Base-by-base conservation (phyloP, 2,797 vertebrate species). In the Enteromius treurensis region DNA sequence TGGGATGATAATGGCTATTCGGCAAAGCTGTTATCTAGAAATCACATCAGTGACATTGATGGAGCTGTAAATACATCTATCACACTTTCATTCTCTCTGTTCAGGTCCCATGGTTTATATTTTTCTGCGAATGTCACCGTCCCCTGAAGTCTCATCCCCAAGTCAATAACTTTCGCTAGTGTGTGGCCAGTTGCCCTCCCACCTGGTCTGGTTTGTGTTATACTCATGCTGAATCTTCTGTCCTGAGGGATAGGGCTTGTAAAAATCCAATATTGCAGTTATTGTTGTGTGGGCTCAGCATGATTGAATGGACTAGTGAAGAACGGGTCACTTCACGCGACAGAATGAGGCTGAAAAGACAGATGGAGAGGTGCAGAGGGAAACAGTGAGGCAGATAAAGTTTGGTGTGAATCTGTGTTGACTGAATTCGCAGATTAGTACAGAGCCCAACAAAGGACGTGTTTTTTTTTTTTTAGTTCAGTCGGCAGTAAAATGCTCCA, bases 191-290 rank as follows among this genome's bases (percentile, higher is more conserved):
- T 83, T 71, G 79, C 74, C 85, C 80, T 85, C 80, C 73, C 83
- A 86, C 85, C 85, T 78, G 73, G 64, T 83, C 83, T 80, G 80
- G 80, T 84, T 82, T 83, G 83, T 64, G 80, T 79, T 80, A 80
- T 86, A 81, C 77, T 83, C 71, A 53, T 64, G 74, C 81, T 80
- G 82, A 84, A 79, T 73, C 82, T 82, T 69, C 76, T 80, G 60
- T 88, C 87, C 85, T 82, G 65, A 67, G 86, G 68, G 83, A 86
- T 77, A 85, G 81, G 78, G 76, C 81, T 85, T 47, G 60, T 60
- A 73, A 85, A 86, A 88, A 89, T 88, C 85, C 86, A 89, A 89
- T 89, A 86, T 88, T 85, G 83, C 62, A 73, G 84, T 86, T 89
- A 89, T 89, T 89, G 86, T 84, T 87, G 82, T 85, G 83, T 84